These are phyloP conservation scores for Poecilia wingei DNA, from an alignment of 2,797 vertebrate species.

Conservation along the genomic window DNA sequence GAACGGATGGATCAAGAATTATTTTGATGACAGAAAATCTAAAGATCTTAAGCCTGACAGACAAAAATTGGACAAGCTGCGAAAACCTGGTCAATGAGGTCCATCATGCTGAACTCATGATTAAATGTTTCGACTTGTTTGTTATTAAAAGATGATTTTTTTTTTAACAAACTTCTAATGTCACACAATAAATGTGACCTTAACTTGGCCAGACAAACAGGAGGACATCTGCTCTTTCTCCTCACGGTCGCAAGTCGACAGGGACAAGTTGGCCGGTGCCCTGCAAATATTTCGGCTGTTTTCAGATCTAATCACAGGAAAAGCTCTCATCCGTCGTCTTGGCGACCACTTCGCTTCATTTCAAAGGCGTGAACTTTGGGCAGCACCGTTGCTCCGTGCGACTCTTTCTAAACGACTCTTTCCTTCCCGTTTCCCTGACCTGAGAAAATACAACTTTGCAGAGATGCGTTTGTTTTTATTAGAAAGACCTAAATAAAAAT, in stretches of 20 bases:
- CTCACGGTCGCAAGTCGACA: background rate
- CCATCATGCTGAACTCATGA: background rate
- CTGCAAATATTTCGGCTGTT: background rate
- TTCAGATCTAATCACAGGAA: slow-evolving; percentile 2
- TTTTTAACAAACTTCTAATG: background rate
- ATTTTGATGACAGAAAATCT: background rate
- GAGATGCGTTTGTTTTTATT: background rate
- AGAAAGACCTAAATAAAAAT: background rate
- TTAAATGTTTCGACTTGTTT: background rate
- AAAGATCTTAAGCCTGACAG: background rate
- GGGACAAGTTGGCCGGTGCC: background rate
- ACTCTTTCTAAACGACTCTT: background rate
- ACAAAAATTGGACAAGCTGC: background rate
- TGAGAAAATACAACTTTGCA: background rate
- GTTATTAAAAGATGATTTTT: background rate
- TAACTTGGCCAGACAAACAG: background rate
- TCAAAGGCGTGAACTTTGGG: background rate
- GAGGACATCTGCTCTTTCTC: background rate
- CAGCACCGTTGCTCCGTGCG: no score
- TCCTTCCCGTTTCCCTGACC: background rate
- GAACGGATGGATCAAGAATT: background rate
- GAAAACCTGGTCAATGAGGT: background rate
- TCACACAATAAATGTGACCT: background rate
- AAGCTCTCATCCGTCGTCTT: background rate
- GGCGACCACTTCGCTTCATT: slow-evolving; percentile 4